Conservation (phyloP, 2,797 vertebrate genomes). For the Chromis chromis region DNA sequence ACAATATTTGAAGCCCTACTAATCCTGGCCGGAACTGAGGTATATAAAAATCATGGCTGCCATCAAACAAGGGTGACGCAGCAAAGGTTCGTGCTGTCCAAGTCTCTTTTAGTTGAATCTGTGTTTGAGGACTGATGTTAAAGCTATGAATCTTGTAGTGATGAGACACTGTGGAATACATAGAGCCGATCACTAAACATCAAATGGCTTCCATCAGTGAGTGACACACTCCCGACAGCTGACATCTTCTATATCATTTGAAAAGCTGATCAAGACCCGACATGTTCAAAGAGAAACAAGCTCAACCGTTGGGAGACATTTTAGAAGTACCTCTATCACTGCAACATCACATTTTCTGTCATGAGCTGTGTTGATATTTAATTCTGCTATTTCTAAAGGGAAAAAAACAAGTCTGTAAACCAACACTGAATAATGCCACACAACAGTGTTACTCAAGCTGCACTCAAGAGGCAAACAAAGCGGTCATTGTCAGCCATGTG, state of each 20-base stretch:
- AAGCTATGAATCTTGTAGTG: slow-evolving; percentile 9
- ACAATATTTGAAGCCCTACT: no score
- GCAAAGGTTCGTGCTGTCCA: no score
- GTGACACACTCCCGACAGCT: slow-evolving; percentile 3
- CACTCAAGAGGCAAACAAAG: slow-evolving; percentile 58
- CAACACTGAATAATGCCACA: slow-evolving; percentile 31
- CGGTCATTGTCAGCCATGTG: slow-evolving; percentile 59
- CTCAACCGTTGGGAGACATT: background rate
- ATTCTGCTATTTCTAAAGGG: slow-evolving; percentile 20
- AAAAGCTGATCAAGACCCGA: slow-evolving; percentile 5
- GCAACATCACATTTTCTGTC: background rate
- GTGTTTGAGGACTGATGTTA: background rate
- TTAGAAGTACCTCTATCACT: background rate
- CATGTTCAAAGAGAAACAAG: background rate
- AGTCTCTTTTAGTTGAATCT: background rate
- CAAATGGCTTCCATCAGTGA: slow-evolving; percentile 30
- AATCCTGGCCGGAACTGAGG: no score
- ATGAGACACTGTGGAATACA: slow-evolving; percentile 6
- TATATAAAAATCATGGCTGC: background rate
- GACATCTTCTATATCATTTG: slow-evolving; percentile 24
- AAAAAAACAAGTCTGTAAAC: slow-evolving; percentile 42
- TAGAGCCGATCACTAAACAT: slow-evolving; percentile 25
- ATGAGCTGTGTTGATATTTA: slow-evolving; percentile 10
- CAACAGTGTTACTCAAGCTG: slow-evolving; percentile 32
- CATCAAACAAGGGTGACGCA: background rate